Evolutionary conservation across 2,888 invertebrate genomes (phyloP).

Genomic region (Nudaria mundana): DNA sequence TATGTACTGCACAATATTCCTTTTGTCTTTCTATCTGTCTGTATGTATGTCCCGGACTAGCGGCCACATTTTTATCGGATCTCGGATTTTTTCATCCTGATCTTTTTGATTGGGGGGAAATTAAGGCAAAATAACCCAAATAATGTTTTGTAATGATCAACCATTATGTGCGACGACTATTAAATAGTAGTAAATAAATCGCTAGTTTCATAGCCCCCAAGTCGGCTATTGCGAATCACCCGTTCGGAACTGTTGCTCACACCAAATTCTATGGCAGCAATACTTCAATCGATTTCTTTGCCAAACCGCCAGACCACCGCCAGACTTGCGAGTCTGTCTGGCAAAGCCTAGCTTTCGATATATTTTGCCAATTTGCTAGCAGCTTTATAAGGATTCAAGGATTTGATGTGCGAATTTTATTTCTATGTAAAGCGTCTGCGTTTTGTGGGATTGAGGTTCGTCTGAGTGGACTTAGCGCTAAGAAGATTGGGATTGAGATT

Average conservation of each 20-base stretch:
- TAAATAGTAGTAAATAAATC: no score
- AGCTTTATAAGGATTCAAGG: conserved; percentile 29
- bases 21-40: no score
- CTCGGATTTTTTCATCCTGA: no score
- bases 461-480: not conserved
- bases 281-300: conserved; percentile 48
- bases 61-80: no score
- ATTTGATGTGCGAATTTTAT: conserved; percentile 28
- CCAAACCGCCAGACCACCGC: conserved; percentile 25
- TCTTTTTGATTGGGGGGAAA: no score
- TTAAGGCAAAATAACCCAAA: no score
- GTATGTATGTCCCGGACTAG: no score
- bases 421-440: conserved; percentile 25
- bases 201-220: conserved; percentile 8
- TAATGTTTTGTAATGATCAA: no score
- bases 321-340: conserved; percentile 24
- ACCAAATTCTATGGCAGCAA: conserved; percentile 39
- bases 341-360: conserved; percentile 30
- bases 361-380: conserved; percentile 36
- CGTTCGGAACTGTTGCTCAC: conserved; percentile 51
- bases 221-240: conserved; percentile 40
- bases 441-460: conserved; percentile 10
- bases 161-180: no score
- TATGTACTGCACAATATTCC: no score
- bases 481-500: not conserved